Base-by-base conservation (phyloP, 2,888 invertebrate species). In the Dryadula phaetusa region DNA sequence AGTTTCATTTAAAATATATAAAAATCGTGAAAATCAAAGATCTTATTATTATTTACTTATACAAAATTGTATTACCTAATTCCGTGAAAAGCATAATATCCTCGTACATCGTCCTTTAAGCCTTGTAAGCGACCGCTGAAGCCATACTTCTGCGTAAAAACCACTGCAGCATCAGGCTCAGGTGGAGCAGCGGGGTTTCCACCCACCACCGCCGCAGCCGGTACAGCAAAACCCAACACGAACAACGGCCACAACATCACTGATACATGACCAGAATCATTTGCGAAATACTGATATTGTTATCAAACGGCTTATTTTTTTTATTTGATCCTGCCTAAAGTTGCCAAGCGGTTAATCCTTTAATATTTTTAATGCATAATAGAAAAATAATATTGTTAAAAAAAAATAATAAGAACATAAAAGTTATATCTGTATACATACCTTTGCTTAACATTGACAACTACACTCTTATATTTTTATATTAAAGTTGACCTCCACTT, bases 61-160 rank as follows among this genome's bases (percentile, higher is more conserved):
- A 20, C 0, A 8, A 52, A 52, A 52, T 49, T 16, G 32, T 16
- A 28, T 52, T 65, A 97, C 83, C 95, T 94, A 71, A 97, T 93
- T 2, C 97, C 97, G 67, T 94, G 93, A 78, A 97, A 97, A 25
- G 94, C 94, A 73, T 96, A 96, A 79, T 95, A 94, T 72, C 94
- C 94, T 3, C 92, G 93, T 2, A 84, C 85, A 8, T 90, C 85
- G 79, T 96, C 94, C 74, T 94, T 93, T 65, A 92, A 83, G 16
- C 96, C 96, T 76, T 94, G 93, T 32, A 96, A 83, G 32, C 95
- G 92, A 0, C 95, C 94, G 75, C 94, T 93, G 49, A 92, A 93
- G 46, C 94, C 94, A 65, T 94, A 93, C 74, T 93, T 93, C 73
- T 94, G 94, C 0, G 95, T 92, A 79, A 95, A 95, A 0, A 96